Evolutionary conservation across 2,113 vertebrate genomes (phyloP).

Genomic region (Geococcyx californianus): DNA sequence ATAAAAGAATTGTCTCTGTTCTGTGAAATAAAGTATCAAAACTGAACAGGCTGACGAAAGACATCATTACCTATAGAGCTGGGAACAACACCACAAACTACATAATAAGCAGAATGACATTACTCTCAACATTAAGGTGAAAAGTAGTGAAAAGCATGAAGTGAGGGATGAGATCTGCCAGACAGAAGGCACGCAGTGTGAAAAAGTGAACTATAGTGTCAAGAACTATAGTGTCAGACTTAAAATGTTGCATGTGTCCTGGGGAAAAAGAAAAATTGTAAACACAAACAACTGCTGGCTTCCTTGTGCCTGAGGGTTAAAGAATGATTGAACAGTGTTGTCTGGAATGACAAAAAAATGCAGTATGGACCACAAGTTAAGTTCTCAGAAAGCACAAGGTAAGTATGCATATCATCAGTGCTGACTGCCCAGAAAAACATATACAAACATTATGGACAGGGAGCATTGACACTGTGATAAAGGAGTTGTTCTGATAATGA

Average conservation of each 20-base stretch:
- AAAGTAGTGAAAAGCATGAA: background rate
- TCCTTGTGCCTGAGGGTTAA: background rate
- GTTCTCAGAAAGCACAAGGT: background rate
- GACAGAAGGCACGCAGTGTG: background rate
- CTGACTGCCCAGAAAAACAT: background rate
- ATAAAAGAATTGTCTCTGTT: background rate
- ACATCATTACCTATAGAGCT: background rate
- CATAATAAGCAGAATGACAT: background rate
- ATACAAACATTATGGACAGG: background rate
- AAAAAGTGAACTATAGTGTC: background rate
- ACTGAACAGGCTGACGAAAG: background rate
- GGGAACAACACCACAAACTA: background rate
- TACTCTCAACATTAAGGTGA: background rate
- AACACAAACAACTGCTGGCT: background rate
- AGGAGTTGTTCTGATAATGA: background rate
- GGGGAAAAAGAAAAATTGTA: background rate
- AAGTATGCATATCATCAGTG: background rate
- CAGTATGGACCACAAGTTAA: background rate
- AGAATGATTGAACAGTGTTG: accelerated
- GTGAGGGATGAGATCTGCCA: background rate
- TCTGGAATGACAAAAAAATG: background rate
- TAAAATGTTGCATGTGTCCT: background rate
- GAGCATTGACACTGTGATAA: background rate
- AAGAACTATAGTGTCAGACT: background rate
- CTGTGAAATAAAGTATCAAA: background rate